Base-by-base conservation (phyloP, 2,888 invertebrate species). In the Cataglyphis altisquamis region DNA sequence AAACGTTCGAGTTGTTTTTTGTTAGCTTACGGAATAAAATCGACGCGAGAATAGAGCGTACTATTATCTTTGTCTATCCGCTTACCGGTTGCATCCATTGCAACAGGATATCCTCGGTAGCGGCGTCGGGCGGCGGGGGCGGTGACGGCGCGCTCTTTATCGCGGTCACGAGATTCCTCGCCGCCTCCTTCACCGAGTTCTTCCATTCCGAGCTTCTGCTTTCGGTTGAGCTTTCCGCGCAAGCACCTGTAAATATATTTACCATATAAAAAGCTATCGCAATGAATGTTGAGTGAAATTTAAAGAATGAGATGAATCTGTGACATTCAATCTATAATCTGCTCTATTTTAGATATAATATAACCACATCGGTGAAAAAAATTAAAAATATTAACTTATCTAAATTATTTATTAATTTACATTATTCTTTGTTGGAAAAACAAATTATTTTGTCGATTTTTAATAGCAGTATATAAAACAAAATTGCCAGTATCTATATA, bases 111-210 rank as follows among this genome's bases (percentile, higher is more conserved):
- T 96, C 96, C 89, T 96, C 95, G 73, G 97, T 96, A 91, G 96
- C 96, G 92, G 96, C 96, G 94, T 97, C 97, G 0, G 97, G 97
- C 10, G 96, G 95, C 25, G 96, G 96, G 6, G 97, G 97, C 68
- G 96, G 96, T 66, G 96, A 96, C 52, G 97, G 95, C 32, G 96
- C 96, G 91, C 96, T 96, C 94, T 97, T 97, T 84, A 97, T 96
- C 2, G 96, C 96, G 29, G 96, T 95, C 66, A 96, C 96, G 77
- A 97, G 95, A 93, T 96, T 96, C 94, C 96, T 96, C 0, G 97
- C 96, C 85, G 97, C 96, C 90, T 97, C 97, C 73, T 92, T 93
- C 5, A 94, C 90, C 4, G 94, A 91, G 88, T 94, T 93, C 82
- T 93, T 94, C 93, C 93, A 94, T 74, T 94, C 94, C 36, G 91